Base-by-base conservation (phyloP, 2,797 vertebrate genomes). In the Enteromius paludinosus region DNA sequence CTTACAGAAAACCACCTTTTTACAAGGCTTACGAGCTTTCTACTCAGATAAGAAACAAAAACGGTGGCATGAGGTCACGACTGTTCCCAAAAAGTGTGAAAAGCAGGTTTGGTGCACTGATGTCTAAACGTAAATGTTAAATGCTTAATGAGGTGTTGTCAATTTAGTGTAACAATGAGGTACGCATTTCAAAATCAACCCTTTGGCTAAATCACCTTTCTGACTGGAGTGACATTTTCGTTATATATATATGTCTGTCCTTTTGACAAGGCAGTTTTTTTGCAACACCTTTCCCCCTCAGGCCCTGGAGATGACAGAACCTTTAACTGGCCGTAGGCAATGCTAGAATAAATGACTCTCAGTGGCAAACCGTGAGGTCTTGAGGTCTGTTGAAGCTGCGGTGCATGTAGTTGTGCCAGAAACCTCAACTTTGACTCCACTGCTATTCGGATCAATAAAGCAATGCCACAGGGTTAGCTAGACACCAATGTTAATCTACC, bases 231-330 rank as follows among this genome's bases (percentile, higher is more conserved):
- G 45, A 76, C 17, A 17, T 78, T 35, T 65, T 66, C 14, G 25
- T 66, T 66, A 52, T 41, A 41, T 41, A 9, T 66, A 65, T 23
- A 65, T 78, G 62, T n/a, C 41, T 65, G 45, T n/a, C 59, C 6
- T 28, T 30, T 77, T 47, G 56, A 59, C 56, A 59, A 25, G 23
- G 11, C 23, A 12, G 10, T 33, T 65, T 66, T 73, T 73, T 28
- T 83, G 68, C 62, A 68, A 41, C 65, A 69, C 52, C 30, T 84
- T 81, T 69, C 30, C 54, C 72, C 73, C 81, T 87, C 20, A 78
- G 83, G 66, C 76, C 56, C 30, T 15, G 20, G 68, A 62, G 68
- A 82, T 78, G 68, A 86, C 66, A 68, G 59, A 61, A 62, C 11
- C 70, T 49, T 74, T 52, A n/a, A 64, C 18, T 54, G 62, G 73